Evolutionary conservation across 2,113 vertebrate species (phyloP).

Genomic region (Leucopternis melanops): DNA sequence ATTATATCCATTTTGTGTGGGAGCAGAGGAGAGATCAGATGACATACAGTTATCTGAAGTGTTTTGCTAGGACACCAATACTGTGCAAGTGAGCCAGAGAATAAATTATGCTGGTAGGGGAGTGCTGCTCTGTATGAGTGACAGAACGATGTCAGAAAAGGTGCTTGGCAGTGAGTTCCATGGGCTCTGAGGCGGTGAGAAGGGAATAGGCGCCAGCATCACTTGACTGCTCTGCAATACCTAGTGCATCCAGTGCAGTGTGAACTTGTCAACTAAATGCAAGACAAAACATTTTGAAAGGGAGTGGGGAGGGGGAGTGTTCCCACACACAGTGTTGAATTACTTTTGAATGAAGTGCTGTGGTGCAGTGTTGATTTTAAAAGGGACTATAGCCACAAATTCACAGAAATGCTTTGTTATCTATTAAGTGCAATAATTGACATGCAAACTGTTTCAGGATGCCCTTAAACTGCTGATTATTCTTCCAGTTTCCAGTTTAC

Average conservation of each 20-base stretch:
- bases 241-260: fast-evolving
- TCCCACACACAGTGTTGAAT: not conserved
- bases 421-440: not conserved
- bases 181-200: not conserved
- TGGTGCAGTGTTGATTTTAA: not conserved
- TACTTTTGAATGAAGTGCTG: not conserved
- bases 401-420: not conserved
- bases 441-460: not conserved
- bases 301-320: not conserved
- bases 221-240: not conserved
- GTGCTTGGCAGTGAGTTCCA: not conserved
- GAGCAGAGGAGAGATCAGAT: not conserved
- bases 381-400: not conserved
- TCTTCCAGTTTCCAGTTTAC: not conserved
- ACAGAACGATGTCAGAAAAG: not conserved
- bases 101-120: not conserved
- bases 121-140: not conserved
- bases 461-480: not conserved
- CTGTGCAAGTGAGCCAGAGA: not conserved
- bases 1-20: not conserved
- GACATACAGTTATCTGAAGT: not conserved
- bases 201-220: not conserved
- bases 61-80: not conserved
- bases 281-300: not conserved
- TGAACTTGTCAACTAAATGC: not conserved